A percentile compares a stretch with the other conserved stretches of the same genome.
phyloP scores from a whole-genome alignment of 53 echinoderm and acorn worm genomes.

The Luidia sarsii region DNA sequence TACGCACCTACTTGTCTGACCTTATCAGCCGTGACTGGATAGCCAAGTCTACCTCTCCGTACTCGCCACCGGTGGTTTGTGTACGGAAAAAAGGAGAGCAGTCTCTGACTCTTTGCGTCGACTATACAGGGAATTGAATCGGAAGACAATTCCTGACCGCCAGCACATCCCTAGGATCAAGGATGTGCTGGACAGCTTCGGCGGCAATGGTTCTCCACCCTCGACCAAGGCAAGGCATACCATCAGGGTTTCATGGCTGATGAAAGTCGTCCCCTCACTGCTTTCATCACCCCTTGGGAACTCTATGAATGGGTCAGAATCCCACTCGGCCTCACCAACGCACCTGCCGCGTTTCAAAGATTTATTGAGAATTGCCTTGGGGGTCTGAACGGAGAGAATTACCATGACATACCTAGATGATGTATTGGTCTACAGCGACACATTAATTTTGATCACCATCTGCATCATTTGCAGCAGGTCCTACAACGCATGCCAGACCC shows the following conservation, averaged over 20 bases:
- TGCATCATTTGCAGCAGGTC: constrained; percentile 7
- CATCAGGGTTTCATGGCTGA: constrained; percentile 70
- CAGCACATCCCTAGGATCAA: constrained; percentile 28
- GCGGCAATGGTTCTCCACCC: constrained; percentile 63
- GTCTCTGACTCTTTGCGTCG: too few species aligned
- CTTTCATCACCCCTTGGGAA: constrained; percentile 57
- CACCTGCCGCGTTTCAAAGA: constrained; percentile 38
- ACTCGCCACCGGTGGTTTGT: constrained; percentile 65
- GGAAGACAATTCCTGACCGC: neutral
- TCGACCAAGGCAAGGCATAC: constrained; percentile 72
- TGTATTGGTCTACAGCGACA: constrained; percentile 24
- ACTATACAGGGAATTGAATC: constrained; percentile 18
- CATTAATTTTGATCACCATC: constrained; percentile 17
- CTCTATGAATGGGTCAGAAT: constrained; percentile 41
- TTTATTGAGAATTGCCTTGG: constrained; percentile 59
- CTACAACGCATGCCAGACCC: constrained; percentile 13
- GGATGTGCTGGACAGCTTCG: constrained; percentile 15
- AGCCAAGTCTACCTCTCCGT: constrained; percentile 54
- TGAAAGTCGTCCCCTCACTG: constrained; percentile 51
- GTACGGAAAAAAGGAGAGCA: too few species aligned
- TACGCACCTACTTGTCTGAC: constrained; percentile 55
- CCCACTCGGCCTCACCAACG: constrained; percentile 45
- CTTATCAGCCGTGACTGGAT: constrained; percentile 60
- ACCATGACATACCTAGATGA: constrained; percentile 54
- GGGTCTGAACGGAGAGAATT: constrained; percentile 29